Percentiles rank a stretch among this genome's conserved stretches.
phyloP scores from a whole-genome alignment of 2,797 vertebrate species.

The Diceros bicornis region DNA sequence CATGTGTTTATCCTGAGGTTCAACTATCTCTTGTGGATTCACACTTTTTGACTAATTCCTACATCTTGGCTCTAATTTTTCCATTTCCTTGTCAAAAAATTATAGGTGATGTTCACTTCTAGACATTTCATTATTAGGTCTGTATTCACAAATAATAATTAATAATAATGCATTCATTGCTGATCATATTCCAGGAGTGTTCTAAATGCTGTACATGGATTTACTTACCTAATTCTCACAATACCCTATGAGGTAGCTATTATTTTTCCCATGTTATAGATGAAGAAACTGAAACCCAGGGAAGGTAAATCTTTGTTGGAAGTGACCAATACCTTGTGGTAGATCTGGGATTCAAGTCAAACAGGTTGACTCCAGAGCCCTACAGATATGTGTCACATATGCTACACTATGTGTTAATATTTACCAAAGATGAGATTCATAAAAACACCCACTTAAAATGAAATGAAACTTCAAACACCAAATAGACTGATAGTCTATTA shows the following conservation, averaged over 20 bases:
- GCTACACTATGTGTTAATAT: neutral
- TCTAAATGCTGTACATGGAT: neutral
- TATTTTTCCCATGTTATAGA: neutral
- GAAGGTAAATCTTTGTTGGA: neutral
- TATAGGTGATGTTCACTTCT: neutral
- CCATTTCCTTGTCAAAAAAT: neutral
- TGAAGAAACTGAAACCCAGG: neutral
- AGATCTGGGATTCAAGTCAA: neutral
- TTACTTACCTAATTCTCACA: constrained; percentile 20
- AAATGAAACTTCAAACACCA: constrained; percentile 18
- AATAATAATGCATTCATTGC: neutral
- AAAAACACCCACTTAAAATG: constrained; percentile 13
- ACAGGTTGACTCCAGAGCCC: neutral
- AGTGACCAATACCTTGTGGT: neutral
- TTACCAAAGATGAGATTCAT: constrained; percentile 9
- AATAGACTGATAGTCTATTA: neutral
- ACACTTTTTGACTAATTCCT: neutral
- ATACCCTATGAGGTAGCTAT: neutral
- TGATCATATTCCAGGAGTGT: neutral
- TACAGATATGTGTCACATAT: neutral
- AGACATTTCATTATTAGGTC: neutral
- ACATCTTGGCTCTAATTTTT: constrained; percentile 28
- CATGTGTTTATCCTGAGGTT: neutral
- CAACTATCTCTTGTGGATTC: neutral
- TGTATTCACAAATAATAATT: neutral